Conservation (phyloP, 2,888 invertebrate species). For the Ochlodes sylvanus region DNA sequence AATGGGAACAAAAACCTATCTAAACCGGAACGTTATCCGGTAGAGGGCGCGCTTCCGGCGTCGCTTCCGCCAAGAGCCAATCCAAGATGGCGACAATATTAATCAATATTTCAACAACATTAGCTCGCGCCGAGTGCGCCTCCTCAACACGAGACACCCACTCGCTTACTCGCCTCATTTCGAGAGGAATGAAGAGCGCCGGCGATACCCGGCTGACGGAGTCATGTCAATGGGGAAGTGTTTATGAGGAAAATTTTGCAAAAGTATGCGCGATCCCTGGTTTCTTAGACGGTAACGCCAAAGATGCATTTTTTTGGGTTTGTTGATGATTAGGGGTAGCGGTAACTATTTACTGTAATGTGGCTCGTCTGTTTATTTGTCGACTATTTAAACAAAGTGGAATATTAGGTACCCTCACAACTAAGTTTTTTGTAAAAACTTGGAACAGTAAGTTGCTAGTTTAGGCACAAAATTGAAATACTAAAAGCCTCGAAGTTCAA, state of each 20-base stretch:
- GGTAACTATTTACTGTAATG: too few relatives aligned
- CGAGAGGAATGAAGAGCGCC: conserved; percentile 23
- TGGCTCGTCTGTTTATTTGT: too few relatives aligned
- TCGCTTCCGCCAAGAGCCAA: conserved; percentile 69
- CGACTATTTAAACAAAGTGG: too few relatives aligned
- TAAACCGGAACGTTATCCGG: conserved; percentile 67
- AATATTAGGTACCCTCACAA: too few relatives aligned
- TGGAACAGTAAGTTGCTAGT: too few relatives aligned
- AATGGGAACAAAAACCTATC: conserved; percentile 70
- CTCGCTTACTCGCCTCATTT: conserved; percentile 50
- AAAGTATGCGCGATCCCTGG: too few relatives aligned
- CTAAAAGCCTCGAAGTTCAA: too few relatives aligned
- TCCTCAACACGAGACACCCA: conserved; percentile 71
- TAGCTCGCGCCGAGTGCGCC: conserved; percentile 62
- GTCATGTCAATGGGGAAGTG: neutral
- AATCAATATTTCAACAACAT: conserved; percentile 86
- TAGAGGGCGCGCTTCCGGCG: conserved; percentile 60
- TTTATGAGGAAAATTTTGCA: neutral
- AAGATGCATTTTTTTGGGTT: too few relatives aligned
- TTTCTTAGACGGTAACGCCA: too few relatives aligned
- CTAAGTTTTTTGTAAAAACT: too few relatives aligned
- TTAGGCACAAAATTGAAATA: too few relatives aligned
- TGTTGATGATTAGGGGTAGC: too few relatives aligned
- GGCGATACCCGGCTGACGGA: conserved; percentile 9
- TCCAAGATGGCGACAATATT: conserved; percentile 84